Percentiles rank a stretch among this genome's conserved stretches.
These are phyloP conservation scores for Tachysurus vachellii DNA, from an alignment of 2,113 vertebrate genomes.

Conservation along the genomic window DNA sequence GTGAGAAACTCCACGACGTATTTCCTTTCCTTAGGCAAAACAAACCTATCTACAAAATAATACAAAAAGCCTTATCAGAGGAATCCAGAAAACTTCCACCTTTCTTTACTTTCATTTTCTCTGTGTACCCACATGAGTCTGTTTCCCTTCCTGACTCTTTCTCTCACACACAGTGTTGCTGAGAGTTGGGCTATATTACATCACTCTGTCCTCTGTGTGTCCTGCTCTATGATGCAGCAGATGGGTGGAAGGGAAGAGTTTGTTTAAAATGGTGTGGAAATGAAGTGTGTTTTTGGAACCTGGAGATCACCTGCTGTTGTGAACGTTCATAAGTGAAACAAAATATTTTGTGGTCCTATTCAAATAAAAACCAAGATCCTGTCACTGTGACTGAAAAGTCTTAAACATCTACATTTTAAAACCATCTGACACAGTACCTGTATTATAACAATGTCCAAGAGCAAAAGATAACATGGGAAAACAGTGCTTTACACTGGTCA, in stretches of 20 bases:
- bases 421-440: too few species aligned
- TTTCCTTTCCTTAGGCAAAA: not conserved
- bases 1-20: not conserved
- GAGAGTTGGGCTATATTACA: slow-evolving; percentile 49
- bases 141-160: not conserved
- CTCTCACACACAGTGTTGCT: slow-evolving; percentile 31
- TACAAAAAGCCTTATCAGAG: not conserved
- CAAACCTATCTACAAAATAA: slow-evolving; percentile 12
- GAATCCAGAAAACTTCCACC: slow-evolving; percentile 18
- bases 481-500: not conserved
- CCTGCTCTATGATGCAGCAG: slow-evolving; percentile 42
- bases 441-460: not conserved
- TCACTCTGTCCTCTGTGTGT: slow-evolving; percentile 53
- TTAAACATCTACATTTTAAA: not conserved
- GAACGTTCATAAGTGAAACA: not conserved
- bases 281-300: not conserved
- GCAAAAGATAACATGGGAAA: not conserved
- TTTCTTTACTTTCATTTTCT: slow-evolving; percentile 7
- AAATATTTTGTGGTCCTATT: not conserved
- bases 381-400: not conserved
- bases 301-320: not conserved
- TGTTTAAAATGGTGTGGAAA: slow-evolving; percentile 20
- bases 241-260: slow-evolving; percentile 23
- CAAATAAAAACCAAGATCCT: not conserved
- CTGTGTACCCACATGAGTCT: slow-evolving; percentile 1